phyloP scores from a whole-genome alignment of 2,113 vertebrate genomes.

The Pomatorhinus ruficollis region DNA sequence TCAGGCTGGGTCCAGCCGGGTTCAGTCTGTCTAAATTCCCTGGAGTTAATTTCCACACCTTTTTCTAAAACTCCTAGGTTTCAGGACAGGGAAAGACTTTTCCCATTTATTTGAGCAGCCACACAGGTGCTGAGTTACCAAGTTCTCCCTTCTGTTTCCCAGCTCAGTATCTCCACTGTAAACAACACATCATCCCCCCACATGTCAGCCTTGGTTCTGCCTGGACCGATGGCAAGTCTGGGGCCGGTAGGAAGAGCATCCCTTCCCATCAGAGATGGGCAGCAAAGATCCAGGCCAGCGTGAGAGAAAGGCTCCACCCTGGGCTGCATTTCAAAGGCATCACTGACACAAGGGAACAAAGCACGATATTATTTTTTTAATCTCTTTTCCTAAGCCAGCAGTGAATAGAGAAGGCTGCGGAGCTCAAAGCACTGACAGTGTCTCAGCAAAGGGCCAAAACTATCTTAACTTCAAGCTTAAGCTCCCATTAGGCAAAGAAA shows the following conservation, averaged over 20 bases:
- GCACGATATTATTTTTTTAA: not conserved
- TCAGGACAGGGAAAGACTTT: not conserved
- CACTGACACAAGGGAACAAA: not conserved
- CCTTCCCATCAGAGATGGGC: not conserved
- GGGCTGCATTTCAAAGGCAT: conserved; percentile 20
- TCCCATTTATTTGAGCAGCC: not conserved
- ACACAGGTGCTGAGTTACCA: not conserved
- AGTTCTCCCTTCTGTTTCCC: not conserved
- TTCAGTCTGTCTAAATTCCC: not conserved
- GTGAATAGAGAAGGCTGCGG: not conserved
- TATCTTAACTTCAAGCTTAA: conserved; percentile 31
- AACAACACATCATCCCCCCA: not conserved
- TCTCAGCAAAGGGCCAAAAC: conserved; percentile 33
- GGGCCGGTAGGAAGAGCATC: not conserved
- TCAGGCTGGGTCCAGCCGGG: not conserved
- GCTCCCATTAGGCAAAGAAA: conserved; percentile 51
- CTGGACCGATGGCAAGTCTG: fast-evolving
- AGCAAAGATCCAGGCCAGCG: not conserved
- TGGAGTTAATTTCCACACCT: not conserved
- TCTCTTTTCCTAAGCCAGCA: not conserved
- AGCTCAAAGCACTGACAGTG: not conserved
- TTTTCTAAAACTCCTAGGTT: not conserved
- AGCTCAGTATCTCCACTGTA: not conserved
- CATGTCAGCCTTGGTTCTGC: not conserved
- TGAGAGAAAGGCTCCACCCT: not conserved